Conservation (phyloP, 2,797 vertebrate genomes). For the Gallirallus australis region DNA sequence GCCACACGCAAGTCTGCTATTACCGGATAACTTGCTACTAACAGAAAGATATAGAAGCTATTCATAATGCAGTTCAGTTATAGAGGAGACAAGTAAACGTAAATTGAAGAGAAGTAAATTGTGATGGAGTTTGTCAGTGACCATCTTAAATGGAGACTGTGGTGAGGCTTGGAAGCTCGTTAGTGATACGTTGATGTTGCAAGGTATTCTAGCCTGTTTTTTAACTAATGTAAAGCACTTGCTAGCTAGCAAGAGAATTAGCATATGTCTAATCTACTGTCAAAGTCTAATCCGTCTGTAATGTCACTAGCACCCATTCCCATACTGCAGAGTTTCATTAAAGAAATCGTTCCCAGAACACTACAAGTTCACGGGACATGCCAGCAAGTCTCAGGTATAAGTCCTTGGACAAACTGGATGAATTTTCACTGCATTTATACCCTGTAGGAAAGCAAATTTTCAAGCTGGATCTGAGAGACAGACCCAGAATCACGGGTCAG, state of each 20-base stretch:
- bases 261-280: not conserved
- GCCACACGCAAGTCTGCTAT: not conserved
- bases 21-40: not conserved
- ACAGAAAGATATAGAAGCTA: not conserved
- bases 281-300: not conserved
- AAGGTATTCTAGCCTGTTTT: not conserved
- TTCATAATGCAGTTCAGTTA: not conserved
- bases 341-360: not conserved
- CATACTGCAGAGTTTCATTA: not conserved
- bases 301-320: not conserved
- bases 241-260: not conserved
- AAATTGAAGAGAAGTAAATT: not conserved
- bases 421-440: not conserved
- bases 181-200: not conserved
- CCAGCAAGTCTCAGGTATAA: accelerated
- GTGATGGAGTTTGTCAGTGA: not conserved
- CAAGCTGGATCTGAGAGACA: not conserved
- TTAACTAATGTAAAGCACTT: not conserved
- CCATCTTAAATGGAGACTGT: not conserved
- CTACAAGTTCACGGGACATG: not conserved
- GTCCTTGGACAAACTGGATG: not conserved
- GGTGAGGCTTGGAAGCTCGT: not conserved
- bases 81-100: not conserved
- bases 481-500: not conserved
- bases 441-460: not conserved